Conservation (phyloP, 92 coral and sea anemone genomes). For the Nematostella vectensis region DNA sequence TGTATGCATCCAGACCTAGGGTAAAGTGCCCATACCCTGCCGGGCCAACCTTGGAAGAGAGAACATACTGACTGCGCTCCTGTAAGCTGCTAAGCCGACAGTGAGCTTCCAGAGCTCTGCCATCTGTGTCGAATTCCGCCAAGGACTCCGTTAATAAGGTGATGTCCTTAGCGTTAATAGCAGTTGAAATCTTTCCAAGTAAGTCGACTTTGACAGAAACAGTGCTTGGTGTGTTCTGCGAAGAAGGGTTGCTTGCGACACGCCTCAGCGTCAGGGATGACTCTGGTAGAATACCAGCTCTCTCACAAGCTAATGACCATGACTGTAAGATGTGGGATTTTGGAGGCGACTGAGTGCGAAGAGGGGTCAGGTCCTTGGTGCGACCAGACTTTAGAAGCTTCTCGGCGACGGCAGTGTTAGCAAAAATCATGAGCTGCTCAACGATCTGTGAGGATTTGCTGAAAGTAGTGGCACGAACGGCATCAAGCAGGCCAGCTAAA, state of each 20-base stretch:
- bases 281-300: constrained; percentile 33
- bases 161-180: constrained; percentile 54
- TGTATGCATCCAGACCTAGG: constrained; percentile 59
- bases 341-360: constrained; percentile 76
- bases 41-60: constrained; percentile 40
- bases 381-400: constrained; percentile 31
- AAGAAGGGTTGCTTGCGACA: too few species aligned
- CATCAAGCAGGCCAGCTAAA: constrained; percentile 12
- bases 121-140: constrained; percentile 17
- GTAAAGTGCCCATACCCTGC: constrained; percentile 59
- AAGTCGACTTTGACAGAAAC: constrained; percentile 36
- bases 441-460: constrained; percentile 48
- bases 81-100: constrained; percentile 39
- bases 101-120: constrained; percentile 25
- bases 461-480: constrained; percentile 1
- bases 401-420: constrained; percentile 68
- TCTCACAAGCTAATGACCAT: constrained; percentile 35
- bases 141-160: constrained; percentile 36
- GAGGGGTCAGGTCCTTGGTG: constrained; percentile 42
- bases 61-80: constrained; percentile 60
- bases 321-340: constrained; percentile 36
- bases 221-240: constrained; percentile 4
- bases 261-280: constrained; percentile 40
- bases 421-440: constrained; percentile 72
- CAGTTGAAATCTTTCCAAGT: constrained; percentile 58